Conservation (phyloP, 1,140 invertebrate species). For the Bacillus rossius region DNA sequence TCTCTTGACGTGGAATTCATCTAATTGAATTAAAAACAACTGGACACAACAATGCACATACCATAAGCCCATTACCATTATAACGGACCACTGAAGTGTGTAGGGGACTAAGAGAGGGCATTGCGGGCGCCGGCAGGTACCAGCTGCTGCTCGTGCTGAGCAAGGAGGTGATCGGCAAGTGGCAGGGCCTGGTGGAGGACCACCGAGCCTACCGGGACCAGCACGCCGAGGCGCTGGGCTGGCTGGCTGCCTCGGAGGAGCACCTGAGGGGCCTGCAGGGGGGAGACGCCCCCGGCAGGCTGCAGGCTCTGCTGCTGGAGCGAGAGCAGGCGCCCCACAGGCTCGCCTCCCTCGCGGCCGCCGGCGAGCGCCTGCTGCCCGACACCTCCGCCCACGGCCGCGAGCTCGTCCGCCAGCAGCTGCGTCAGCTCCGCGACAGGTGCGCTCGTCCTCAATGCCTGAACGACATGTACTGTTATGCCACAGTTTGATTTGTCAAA, state of each 20-base stretch:
- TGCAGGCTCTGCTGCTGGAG: slow-evolving; percentile 75
- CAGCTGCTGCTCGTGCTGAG: slow-evolving; percentile 74
- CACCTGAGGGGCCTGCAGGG: slow-evolving; percentile 55
- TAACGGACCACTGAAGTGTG: no score
- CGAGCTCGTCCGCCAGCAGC: slow-evolving; percentile 77
- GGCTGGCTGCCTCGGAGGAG: slow-evolving; percentile 71
- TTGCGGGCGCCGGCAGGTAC: slow-evolving; percentile 50
- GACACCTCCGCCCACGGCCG: slow-evolving; percentile 87
- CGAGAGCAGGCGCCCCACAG: slow-evolving; percentile 77
- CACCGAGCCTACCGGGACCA: slow-evolving; percentile 77
- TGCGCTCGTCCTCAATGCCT: no score
- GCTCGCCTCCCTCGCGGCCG: slow-evolving; percentile 60
- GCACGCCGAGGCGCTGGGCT: slow-evolving; percentile 64
- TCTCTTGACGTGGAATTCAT: no score
- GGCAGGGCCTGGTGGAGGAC: slow-evolving; percentile 78
- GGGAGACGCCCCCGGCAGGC: slow-evolving; percentile 46
- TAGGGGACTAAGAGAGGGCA: no score
- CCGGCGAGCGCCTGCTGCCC: slow-evolving; percentile 82
- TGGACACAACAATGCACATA: no score
- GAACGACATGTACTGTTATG: no score
- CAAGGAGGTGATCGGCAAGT: slow-evolving; percentile 84
- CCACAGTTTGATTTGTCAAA: no score
- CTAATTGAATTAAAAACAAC: no score
- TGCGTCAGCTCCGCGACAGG: slow-evolving; percentile 64
- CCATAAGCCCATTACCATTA: no score